Evolutionary conservation across 2,113 vertebrate species (phyloP).

Genomic region (Nyctibius bracteatus): DNA sequence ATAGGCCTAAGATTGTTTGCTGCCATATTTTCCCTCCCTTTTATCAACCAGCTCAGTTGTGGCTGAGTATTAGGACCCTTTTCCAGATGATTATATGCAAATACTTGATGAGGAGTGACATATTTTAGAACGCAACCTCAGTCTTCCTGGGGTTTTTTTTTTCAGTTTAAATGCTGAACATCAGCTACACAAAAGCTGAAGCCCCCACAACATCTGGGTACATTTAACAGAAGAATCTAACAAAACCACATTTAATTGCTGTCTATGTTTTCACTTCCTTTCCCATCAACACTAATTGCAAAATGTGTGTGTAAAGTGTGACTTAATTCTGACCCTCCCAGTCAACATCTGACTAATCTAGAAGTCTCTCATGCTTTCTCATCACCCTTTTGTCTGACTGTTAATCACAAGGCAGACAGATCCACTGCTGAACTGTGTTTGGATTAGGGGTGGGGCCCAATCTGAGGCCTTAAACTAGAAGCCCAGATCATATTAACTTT

Average conservation of each 20-base stretch:
- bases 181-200: not conserved
- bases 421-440: not conserved
- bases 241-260: conserved; percentile 43
- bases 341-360: conserved; percentile 1
- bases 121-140: not conserved
- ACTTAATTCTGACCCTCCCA: conserved; percentile 33
- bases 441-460: not conserved
- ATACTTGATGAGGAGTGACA: not conserved
- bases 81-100: not conserved
- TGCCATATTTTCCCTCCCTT: not conserved
- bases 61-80: not conserved
- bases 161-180: not conserved
- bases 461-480: not conserved
- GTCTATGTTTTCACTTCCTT: conserved; percentile 46
- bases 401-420: not conserved
- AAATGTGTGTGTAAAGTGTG: not conserved
- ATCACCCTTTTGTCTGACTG: not conserved
- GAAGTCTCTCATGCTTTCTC: not conserved
- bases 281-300: conserved; percentile 43
- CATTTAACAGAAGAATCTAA: conserved; percentile 31
- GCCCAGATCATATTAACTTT: not conserved
- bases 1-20: not conserved
- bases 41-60: not conserved
- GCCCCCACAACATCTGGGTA: conserved; percentile 19
- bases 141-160: not conserved